Evolutionary conservation across 1,140 invertebrate species (phyloP), one percentile per base, ranked within the genome.

Genomic region (Catajapyx aquilonaris): DNA sequence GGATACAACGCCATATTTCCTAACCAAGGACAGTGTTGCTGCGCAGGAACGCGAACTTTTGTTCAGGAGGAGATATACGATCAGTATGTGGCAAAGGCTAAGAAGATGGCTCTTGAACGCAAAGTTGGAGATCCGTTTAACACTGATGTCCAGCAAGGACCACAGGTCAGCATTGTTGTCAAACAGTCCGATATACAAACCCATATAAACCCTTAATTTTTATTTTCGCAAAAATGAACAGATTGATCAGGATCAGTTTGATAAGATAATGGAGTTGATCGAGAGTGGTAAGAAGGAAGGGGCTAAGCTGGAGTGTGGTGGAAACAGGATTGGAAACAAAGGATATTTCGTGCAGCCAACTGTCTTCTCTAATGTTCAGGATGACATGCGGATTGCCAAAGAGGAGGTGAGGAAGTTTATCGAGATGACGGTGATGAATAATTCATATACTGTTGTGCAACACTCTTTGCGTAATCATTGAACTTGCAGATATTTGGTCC

Each of bases 261-360:
- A 70, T 16, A 86, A 81, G 52, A 69, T 90, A 9, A 43, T 87
- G 38, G 58, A 57, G 16, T 62, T 80, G 34, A 79, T 93, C 40
- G 68, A 80, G 28, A 68, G 65, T 35, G 85, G 83, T 4, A 76
- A 77, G 50, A 58, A 71, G 37, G 66, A 93, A 52, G 87, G 87
- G 2, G 88, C 86, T 13, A 72, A 68, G 45, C 46, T 88, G 21
- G 63, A 74, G 44, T 62, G 65, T 37, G 83, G 84, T 15, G 86
- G 86, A 16, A 59, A 61, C 30, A 61, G 72, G 11, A 47, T 64
- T 7, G 78, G 79, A 2, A 60, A 62, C 20, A 66, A 69, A 40
- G 85, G 87, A 11, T 91, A 69, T 55, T 94, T 81, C 48, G 59
- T 93, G 16, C 52, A 84, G 50, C 88, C 87, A n/a, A 91, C 87